phyloP scores from a whole-genome alignment of 2,113 vertebrate genomes.

The Bos indicus region DNA sequence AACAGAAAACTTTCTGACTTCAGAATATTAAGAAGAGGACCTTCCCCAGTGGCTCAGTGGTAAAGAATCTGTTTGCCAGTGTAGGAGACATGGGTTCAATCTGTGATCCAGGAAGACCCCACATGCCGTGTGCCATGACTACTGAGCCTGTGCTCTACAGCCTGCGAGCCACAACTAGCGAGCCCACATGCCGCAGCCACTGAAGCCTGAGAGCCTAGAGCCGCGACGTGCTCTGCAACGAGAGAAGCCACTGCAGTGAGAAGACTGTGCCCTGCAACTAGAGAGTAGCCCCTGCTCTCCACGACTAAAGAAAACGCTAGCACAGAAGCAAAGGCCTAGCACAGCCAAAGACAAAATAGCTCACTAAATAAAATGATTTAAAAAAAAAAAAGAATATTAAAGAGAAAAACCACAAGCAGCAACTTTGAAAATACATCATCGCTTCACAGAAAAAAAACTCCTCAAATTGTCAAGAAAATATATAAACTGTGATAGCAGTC shows the following conservation, averaged over 20 bases:
- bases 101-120: neutral
- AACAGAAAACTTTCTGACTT: neutral
- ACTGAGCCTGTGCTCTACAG: neutral
- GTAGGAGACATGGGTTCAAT: neutral
- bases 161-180: neutral
- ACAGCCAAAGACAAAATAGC: neutral
- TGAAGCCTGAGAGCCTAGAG: neutral
- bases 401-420: neutral
- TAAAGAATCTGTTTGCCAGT: neutral
- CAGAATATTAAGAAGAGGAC: neutral
- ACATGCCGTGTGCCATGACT: neutral
- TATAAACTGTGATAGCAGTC: neutral
- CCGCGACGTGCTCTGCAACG: fast-evolving
- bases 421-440: neutral
- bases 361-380: neutral
- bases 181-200: neutral
- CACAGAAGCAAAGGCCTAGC: neutral
- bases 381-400: neutral
- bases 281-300: neutral
- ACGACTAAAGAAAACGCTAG: neutral
- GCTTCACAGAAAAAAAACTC: neutral
- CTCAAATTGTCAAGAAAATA: neutral
- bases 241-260: neutral
- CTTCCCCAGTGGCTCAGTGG: neutral
- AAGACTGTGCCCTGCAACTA: neutral